Base-by-base conservation (phyloP, 2,888 invertebrate genomes). In the Atherix ibis region DNA sequence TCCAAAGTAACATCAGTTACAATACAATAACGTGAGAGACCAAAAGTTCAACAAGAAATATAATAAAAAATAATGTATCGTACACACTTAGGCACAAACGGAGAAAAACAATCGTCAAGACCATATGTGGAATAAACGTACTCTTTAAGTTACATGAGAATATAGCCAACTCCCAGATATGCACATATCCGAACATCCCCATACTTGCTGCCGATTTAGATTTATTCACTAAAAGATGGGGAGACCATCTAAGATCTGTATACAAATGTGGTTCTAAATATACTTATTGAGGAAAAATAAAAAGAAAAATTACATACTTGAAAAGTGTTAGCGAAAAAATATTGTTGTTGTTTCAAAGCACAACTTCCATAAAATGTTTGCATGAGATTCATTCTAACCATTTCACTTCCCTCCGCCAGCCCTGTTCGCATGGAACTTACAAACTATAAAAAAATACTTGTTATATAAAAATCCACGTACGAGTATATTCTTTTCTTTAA, bases 11-110 rank as follows among this genome's bases (percentile, higher is more conserved):
- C 25, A 35, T 26, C 29, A 29, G 25, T 14, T 9, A 25, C 18
- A 35, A 18, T 26, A 30, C 32, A 39, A 34, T 37, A 31, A 25
- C 19, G 18, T 27, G 14, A 31, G 27, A 31, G 14, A 35, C 14
- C 25, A 17, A 37, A 32, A 40, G 35, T 37, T 40, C 33, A 32
- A 13, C 24, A 39, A 40, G 35, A 40, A 40, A 37, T 37, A 40
- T 33, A 27, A 37, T 40, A 40, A 40, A 40, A 40, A 35, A 35
- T 29, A 35, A 35, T 35, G 29, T 33, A 28, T 32, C 32, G 14
- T 6, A 10, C 32, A 32, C 27, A n/a, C n/a, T n/a, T n/a, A n/a
- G n/a, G n/a, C n/a, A n/a, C n/a, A n/a, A n/a, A n/a, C n/a, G n/a
- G n/a, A n/a, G n/a, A n/a, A n/a, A n/a, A n/a, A n/a, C n/a, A n/a